Evolutionary conservation across 2,113 vertebrate genomes (phyloP).

Genomic region (Xerus inauris): DNA sequence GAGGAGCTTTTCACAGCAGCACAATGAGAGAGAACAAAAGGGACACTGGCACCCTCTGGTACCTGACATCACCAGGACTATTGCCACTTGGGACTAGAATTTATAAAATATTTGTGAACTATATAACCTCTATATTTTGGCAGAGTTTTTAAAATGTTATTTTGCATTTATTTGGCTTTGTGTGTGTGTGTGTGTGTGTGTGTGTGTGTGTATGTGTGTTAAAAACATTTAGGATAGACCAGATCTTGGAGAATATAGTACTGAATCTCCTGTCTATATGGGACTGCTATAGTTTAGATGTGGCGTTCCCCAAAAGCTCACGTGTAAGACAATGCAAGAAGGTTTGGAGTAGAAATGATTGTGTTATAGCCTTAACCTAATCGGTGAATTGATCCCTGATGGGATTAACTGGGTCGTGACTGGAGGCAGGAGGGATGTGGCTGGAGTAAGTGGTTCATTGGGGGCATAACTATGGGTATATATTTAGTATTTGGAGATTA

Average conservation of each 20-base stretch:
- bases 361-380: too few relatives aligned
- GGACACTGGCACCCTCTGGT: not conserved
- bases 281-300: too few relatives aligned
- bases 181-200: not conserved
- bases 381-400: too few relatives aligned
- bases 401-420: too few relatives aligned
- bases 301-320: too few relatives aligned
- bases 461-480: too few relatives aligned
- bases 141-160: not conserved
- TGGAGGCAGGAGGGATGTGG: too few relatives aligned
- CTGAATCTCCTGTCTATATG: not conserved
- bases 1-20: not conserved
- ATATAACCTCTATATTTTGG: not conserved
- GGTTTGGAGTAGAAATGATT: too few relatives aligned
- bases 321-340: too few relatives aligned
- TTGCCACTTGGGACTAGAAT: not conserved
- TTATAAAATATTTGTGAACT: not conserved
- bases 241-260: not conserved
- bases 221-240: not conserved
- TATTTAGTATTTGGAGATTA: too few relatives aligned
- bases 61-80: not conserved
- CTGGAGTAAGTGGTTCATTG: too few relatives aligned
- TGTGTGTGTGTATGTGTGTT: not conserved
- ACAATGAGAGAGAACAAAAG: not conserved
- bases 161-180: not conserved